Evolutionary conservation across 2,797 vertebrate genomes (phyloP), one percentile per base, ranked within the genome.

Genomic region (Tenualosa ilisha): DNA sequence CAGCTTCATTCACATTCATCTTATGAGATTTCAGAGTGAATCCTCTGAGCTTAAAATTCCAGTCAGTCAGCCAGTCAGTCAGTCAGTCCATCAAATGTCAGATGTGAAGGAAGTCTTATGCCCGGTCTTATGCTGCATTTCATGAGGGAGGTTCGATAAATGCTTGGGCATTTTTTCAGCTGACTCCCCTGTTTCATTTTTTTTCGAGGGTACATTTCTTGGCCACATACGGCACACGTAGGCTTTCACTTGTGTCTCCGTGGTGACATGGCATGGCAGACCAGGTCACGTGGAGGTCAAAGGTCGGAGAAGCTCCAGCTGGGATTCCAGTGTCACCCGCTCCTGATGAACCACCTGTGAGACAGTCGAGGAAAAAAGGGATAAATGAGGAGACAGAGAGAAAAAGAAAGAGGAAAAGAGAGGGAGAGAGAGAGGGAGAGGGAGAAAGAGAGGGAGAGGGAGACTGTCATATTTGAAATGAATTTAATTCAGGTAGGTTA

Each of bases 301-400:
- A 5, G 98, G 97, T 79, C 97, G 97, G 54, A 98, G 95, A 81
- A 96, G 93, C 84, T 99, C 97, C 94, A 99, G 92, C 92, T 98
- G 97, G 0, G 95, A 96, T 95, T 99, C 98, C 95, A 99, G 91
- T 84, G 97, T 96, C 91, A 98, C 96, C 86, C 98, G 94, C 87
- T 99, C 97, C 90, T 97, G 96, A 92, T 98, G 98, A 90, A 98
- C 97, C 88, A 97, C 97, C 98, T 99, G 3, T 79, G 12, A 88
- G 88, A 86, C 53, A 81, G 75, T 20, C 89, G 4, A 72, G 84
- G 17, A 88, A 85, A 88, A 88, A 12, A 68, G 7, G 31, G 51
- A 79, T 51, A 40, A 37, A 82, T 51, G n/a, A 17, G 82, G 50
- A 20, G 3, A 40, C 15, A 75, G 63, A 75, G 37, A 43, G 68